phyloP scores from a whole-genome alignment of 2,113 vertebrate species.

The Halcyon senegalensis region DNA sequence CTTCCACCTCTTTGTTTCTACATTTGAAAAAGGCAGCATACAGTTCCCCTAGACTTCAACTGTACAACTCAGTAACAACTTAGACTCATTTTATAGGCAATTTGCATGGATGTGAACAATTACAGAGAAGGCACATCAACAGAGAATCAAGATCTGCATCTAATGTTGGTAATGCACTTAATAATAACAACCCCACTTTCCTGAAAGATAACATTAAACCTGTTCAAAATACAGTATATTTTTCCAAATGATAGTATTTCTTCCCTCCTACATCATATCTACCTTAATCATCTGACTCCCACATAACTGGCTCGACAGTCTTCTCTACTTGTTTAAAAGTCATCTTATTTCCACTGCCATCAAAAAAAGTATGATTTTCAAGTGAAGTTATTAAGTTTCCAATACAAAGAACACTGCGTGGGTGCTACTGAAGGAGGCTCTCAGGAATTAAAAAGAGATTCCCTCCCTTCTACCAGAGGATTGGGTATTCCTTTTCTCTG shows the following conservation, averaged over 20 bases:
- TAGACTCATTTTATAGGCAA: constrained; percentile 11
- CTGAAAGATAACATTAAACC: constrained; percentile 54
- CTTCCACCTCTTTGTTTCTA: neutral
- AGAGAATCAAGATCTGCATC: constrained; percentile 42
- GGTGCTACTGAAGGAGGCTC: constrained; percentile 26
- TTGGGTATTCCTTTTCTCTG: neutral
- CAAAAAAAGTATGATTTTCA: constrained; percentile 65
- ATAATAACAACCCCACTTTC: constrained; percentile 39
- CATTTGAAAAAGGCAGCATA: neutral
- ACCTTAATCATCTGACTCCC: constrained; percentile 69
- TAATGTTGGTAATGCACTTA: constrained; percentile 52
- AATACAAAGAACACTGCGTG: constrained; percentile 50
- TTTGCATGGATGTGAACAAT: constrained; percentile 37
- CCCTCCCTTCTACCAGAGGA: neutral
- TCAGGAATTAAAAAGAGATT: constrained; percentile 29
- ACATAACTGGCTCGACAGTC: constrained; percentile 63
- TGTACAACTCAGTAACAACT: neutral
- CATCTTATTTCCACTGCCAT: constrained; percentile 63
- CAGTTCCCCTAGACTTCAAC: neutral
- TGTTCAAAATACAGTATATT: constrained; percentile 61
- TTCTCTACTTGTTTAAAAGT: constrained; percentile 67
- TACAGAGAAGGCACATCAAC: constrained; percentile 2
- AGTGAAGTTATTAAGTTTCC: constrained; percentile 67
- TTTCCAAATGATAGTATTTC: constrained; percentile 68
- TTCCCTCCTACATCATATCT: constrained; percentile 63